Evolutionary conservation across 2,113 vertebrate genomes (phyloP).

Genomic region (Anguilla japonica): DNA sequence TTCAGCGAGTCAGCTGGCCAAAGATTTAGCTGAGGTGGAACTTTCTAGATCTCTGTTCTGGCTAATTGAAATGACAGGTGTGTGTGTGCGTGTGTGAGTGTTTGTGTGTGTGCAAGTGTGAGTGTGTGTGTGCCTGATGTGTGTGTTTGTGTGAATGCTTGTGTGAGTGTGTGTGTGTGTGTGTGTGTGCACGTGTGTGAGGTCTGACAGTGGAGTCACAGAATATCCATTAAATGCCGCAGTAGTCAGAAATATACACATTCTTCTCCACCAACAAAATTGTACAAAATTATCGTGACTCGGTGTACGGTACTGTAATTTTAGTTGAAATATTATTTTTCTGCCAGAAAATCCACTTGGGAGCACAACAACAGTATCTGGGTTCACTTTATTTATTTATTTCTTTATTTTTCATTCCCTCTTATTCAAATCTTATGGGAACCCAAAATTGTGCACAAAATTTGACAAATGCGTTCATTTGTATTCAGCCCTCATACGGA

Average conservation of each 20-base stretch:
- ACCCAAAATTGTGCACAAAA: neutral
- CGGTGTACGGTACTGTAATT: neutral
- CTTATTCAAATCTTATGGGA: neutral
- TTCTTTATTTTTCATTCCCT: neutral
- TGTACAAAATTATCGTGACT: neutral
- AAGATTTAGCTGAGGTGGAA: neutral
- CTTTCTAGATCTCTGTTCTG: neutral
- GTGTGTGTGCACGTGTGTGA: neutral
- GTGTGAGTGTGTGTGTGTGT: neutral
- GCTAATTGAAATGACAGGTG: neutral
- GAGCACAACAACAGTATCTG: neutral
- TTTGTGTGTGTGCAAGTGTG: neutral
- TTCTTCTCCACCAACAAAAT: neutral
- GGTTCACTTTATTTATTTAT: neutral
- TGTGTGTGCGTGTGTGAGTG: neutral
- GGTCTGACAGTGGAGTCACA: neutral
- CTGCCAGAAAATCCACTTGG: neutral
- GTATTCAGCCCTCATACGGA: neutral
- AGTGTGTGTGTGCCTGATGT: neutral
- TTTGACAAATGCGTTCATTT: constrained; percentile 3
- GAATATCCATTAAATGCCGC: neutral
- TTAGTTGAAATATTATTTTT: constrained; percentile 1
- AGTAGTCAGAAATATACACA: neutral
- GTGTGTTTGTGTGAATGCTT: neutral
- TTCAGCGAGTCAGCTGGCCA: neutral